A percentile compares a stretch with the other conserved stretches of the same genome.
phyloP scores from a whole-genome alignment of 2,113 vertebrate species.

The Anseranas semipalmata region DNA sequence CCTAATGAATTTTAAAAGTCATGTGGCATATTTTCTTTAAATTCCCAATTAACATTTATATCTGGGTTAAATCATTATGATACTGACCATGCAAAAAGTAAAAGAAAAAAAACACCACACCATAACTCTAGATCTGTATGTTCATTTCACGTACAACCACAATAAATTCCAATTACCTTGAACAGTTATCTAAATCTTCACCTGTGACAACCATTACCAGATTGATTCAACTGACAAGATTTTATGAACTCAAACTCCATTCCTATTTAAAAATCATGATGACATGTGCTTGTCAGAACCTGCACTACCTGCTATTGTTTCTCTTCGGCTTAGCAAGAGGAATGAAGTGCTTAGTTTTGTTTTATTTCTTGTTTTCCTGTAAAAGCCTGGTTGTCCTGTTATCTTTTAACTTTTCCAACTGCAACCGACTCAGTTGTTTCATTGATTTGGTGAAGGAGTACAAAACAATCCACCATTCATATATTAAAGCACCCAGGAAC shows the following conservation, averaged over 20 bases:
- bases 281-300: neutral
- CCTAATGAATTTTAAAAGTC: neutral
- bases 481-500: neutral
- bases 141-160: neutral
- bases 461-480: neutral
- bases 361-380: neutral
- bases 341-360: neutral
- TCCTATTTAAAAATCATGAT: neutral
- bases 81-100: neutral
- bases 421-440: neutral
- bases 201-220: neutral
- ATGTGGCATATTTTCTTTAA: neutral
- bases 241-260: neutral
- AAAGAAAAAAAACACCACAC: neutral
- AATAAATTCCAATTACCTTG: neutral
- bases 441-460: neutral
- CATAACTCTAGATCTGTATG: neutral
- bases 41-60: neutral
- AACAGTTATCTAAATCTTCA: neutral
- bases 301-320: neutral
- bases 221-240: neutral
- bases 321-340: neutral
- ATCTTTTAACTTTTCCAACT: neutral
- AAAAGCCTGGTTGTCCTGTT: neutral
- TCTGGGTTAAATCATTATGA: neutral